These are phyloP conservation scores for Sminthurides aquaticus DNA, from an alignment of 2,888 invertebrate species.

Conservation along the genomic window DNA sequence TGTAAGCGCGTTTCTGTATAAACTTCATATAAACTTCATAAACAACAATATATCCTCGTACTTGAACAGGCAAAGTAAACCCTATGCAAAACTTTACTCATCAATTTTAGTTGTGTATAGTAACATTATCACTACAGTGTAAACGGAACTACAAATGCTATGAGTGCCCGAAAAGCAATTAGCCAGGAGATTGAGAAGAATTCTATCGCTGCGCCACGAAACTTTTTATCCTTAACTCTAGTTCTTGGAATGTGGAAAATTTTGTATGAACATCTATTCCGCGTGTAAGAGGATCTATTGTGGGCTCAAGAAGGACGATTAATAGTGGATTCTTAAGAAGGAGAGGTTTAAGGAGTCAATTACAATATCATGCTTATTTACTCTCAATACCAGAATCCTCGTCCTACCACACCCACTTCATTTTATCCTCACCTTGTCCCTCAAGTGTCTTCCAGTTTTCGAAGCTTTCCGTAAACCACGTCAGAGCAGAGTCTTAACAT, in stretches of 20 bases:
- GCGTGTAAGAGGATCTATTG: no score
- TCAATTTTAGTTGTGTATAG: no score
- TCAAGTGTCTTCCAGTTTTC: no score
- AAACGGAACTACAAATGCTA: slow-evolving; percentile 15
- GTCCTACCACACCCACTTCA: no score
- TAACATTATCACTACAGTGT: slow-evolving; percentile 6
- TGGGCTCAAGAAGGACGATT: no score
- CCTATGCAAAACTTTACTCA: neutral
- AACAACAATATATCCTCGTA: slow-evolving; percentile 38
- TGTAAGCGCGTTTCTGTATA: slow-evolving; percentile 37
- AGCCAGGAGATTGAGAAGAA: slow-evolving; percentile 46
- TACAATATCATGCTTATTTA: no score
- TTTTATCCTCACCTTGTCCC: no score
- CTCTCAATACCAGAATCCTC: no score
- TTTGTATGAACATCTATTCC: slow-evolving; percentile 83
- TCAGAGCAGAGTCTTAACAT: no score
- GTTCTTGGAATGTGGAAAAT: slow-evolving; percentile 89
- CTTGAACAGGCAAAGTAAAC: slow-evolving; percentile 29
- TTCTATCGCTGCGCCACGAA: slow-evolving; percentile 67
- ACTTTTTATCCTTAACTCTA: slow-evolving; percentile 67
- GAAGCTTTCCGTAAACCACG: no score
- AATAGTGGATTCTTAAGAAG: no score
- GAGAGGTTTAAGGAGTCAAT: no score
- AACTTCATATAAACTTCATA: slow-evolving; percentile 34
- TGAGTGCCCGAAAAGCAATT: slow-evolving; percentile 14